phyloP scores from a whole-genome alignment of 2,113 vertebrate species.

The Anthoscopus minutus region DNA sequence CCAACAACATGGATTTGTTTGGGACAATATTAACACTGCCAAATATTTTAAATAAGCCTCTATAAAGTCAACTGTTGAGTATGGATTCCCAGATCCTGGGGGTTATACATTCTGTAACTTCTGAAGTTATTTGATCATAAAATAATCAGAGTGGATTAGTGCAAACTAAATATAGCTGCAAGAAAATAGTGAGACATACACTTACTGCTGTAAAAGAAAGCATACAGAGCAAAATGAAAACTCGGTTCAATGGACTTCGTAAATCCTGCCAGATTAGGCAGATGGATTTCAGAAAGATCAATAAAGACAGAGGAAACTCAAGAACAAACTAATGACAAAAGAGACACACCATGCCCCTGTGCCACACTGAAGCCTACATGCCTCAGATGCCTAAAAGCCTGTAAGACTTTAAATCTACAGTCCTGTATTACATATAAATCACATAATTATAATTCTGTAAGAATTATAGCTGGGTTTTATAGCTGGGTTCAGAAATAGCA shows the following conservation, averaged over 20 bases:
- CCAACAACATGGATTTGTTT: not conserved
- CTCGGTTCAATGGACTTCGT: not conserved
- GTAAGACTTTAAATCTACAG: not conserved
- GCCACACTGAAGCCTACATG: not conserved
- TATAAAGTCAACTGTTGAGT: not conserved
- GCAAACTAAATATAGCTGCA: not conserved
- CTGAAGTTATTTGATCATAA: not conserved
- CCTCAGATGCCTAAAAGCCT: not conserved
- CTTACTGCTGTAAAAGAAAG: not conserved
- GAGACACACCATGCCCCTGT: not conserved
- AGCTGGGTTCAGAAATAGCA: not conserved
- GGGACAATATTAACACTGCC: not conserved
- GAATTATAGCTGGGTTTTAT: not conserved
- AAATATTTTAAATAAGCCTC: not conserved
- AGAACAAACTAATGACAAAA: not conserved
- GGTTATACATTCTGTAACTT: not conserved
- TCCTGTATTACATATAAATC: not conserved
- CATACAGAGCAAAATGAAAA: not conserved
- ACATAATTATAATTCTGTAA: not conserved
- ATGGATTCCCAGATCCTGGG: not conserved
- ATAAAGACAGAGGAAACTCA: not conserved
- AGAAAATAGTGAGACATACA: not conserved
- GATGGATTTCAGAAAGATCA: not conserved
- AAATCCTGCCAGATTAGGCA: not conserved
- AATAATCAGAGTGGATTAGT: not conserved